Base-by-base conservation (phyloP, 2,797 vertebrate genomes). In the Mergus octosetaceus region DNA sequence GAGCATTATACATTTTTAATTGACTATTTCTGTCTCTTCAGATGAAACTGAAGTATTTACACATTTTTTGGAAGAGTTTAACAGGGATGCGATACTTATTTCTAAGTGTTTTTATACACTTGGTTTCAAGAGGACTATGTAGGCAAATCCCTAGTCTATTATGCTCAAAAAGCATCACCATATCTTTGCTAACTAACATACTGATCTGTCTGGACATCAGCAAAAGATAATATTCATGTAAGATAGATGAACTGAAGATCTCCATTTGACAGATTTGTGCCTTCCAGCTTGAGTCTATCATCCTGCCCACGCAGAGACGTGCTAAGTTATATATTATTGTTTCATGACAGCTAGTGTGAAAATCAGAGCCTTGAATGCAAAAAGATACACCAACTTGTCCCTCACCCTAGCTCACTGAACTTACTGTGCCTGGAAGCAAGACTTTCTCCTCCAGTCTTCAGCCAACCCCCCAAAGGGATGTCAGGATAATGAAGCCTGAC, bases 401-500 rank as follows among this genome's bases (percentile, higher is more conserved):
- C 96, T 96, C 82, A 66, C 28, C 85, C 95, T 43, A 27, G 71
- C 85, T 89, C 80, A 34, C 87, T 90, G 80, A 85, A 93, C 89
- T 84, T 28, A n/a, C 80, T 16, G 14, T 94, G 95, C 85, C 96
- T 89, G 62, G n/a, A 36, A 97, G 96, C 72, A 49, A 96, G 79
- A 18, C 76, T 94, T 88, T 89, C 76, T 94, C 84, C 73, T 93
- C 13, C 77, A 96, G 92, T 77, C 94, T 95, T 94, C 78, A 58
- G 39, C 72, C 64, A 62, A 12, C 62, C 65, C 87, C 95, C 92
- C 60, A 74, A 53, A 95, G 96, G 90, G 51, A 82, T 36, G 38
- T 97, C 96, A 95, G 87, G 43, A 39, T 95, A 97, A 97, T 6
- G n/a, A 88, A 80, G 95, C 91, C 61, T 97, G 97, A 96, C 97